A percentile compares a stretch with the other conserved stretches of the same genome.
phyloP scores from a whole-genome alignment of 1,140 invertebrate species.

The Galleria mellonella region DNA sequence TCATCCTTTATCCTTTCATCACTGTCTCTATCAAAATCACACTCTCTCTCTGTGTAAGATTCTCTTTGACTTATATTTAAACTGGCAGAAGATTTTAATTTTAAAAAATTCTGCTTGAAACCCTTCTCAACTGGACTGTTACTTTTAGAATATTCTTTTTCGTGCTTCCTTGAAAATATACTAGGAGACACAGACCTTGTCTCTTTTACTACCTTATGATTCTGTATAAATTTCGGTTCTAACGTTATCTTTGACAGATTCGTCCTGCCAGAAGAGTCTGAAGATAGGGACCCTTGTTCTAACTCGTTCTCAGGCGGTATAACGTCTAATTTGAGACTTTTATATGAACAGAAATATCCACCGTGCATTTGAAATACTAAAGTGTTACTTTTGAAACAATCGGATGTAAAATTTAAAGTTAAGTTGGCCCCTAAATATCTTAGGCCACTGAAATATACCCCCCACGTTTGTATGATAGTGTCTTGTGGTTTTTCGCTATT shows the following conservation, averaged over 20 bases:
- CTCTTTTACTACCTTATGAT: constrained; percentile 41
- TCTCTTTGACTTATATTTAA: constrained; percentile 38
- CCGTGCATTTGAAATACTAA: constrained; percentile 92
- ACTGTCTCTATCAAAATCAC: too few relatives aligned
- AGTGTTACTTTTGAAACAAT: constrained; percentile 84
- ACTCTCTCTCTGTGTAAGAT: constrained; percentile 20
- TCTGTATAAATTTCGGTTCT: constrained; percentile 39
- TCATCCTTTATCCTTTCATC: constrained; percentile 32
- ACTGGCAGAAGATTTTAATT: constrained; percentile 41
- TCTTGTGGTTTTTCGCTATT: constrained; percentile 46
- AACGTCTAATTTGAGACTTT: constrained; percentile 71
- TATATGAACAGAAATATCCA: constrained; percentile 86
- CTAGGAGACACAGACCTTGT: constrained; percentile 60
- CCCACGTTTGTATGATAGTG: constrained; percentile 84
- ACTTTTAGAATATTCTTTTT: constrained; percentile 65
- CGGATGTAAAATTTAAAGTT: constrained; percentile 79
- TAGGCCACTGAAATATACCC: constrained; percentile 88
- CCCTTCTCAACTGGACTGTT: constrained; percentile 57
- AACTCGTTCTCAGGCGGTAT: constrained; percentile 61
- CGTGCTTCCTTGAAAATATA: constrained; percentile 40
- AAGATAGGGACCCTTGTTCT: constrained; percentile 55
- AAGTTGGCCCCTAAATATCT: constrained; percentile 85
- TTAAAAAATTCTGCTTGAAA: constrained; percentile 58
- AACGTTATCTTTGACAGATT: constrained; percentile 41
- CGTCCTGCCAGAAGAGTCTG: constrained; percentile 51